Conservation (phyloP, 2,113 vertebrate genomes). For the Oophaga pumilio region DNA sequence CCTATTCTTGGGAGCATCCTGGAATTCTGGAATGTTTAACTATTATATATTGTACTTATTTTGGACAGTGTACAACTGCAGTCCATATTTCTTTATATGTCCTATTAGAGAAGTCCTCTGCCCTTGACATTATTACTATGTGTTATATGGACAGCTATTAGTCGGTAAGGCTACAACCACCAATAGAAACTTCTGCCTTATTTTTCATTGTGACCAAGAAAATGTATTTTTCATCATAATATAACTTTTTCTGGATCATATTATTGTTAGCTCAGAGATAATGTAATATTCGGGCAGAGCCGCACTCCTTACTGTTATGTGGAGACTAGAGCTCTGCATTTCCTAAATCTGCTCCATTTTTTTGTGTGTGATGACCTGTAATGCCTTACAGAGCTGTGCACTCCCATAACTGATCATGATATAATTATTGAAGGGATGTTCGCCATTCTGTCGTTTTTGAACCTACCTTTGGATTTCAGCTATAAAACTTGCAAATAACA, state of each 20-base stretch:
- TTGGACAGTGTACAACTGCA: too few relatives aligned
- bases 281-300: background rate
- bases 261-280: background rate
- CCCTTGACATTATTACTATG: too few relatives aligned
- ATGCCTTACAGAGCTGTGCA: background rate
- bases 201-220: too few relatives aligned
- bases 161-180: too few relatives aligned
- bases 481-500: background rate
- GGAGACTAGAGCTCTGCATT: background rate
- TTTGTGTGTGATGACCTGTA: background rate
- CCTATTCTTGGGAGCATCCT: too few relatives aligned
- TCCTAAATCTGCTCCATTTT: background rate
- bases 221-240: background rate
- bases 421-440: background rate
- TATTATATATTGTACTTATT: too few relatives aligned
- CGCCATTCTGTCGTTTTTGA: background rate
- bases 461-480: background rate
- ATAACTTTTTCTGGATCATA: background rate
- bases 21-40: too few relatives aligned
- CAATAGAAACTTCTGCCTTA: too few relatives aligned
- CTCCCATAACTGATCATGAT: background rate
- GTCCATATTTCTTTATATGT: too few relatives aligned
- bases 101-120: too few relatives aligned
- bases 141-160: too few relatives aligned
- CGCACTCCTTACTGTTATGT: background rate